Conservation (phyloP, 1,140 invertebrate species). For the Papilio polyxenes region DNA sequence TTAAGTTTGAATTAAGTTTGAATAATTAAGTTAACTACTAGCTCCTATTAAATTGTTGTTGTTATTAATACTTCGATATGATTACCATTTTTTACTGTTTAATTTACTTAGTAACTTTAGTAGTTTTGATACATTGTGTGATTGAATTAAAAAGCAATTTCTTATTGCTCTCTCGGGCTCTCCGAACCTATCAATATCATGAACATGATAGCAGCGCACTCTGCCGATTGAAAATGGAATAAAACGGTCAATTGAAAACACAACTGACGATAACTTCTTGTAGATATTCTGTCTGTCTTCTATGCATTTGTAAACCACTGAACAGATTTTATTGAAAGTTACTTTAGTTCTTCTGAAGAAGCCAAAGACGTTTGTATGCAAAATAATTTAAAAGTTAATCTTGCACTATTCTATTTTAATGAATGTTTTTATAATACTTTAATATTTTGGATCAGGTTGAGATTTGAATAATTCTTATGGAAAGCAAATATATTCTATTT, state of each 20-base stretch:
- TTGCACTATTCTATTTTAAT: too few relatives aligned
- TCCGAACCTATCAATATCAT: neutral
- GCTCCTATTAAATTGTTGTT: neutral
- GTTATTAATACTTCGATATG: neutral
- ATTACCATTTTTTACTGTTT: neutral
- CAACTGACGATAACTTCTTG: neutral
- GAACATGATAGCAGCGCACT: neutral
- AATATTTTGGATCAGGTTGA: too few relatives aligned
- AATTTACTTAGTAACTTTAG: neutral
- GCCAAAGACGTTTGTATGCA: too few relatives aligned
- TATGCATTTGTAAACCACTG: too few relatives aligned
- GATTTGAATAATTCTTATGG: too few relatives aligned
- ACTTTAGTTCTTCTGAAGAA: too few relatives aligned
- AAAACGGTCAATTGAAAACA: neutral
- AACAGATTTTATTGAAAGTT: too few relatives aligned
- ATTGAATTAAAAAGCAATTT: constrained; percentile 8
- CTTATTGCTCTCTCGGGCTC: neutral
- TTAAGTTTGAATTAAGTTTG: too few relatives aligned
- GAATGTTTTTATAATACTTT: too few relatives aligned
- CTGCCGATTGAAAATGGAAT: constrained; percentile 7
- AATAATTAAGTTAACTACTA: neutral
- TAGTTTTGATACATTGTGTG: neutral
- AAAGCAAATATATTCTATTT: too few relatives aligned
- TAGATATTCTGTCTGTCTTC: too few relatives aligned
- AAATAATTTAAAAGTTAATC: too few relatives aligned